A percentile compares a stretch with the other conserved stretches of the same genome.
Conservation (phyloP, 2,113 vertebrate genomes). For the Pteropus alecto region DNA sequence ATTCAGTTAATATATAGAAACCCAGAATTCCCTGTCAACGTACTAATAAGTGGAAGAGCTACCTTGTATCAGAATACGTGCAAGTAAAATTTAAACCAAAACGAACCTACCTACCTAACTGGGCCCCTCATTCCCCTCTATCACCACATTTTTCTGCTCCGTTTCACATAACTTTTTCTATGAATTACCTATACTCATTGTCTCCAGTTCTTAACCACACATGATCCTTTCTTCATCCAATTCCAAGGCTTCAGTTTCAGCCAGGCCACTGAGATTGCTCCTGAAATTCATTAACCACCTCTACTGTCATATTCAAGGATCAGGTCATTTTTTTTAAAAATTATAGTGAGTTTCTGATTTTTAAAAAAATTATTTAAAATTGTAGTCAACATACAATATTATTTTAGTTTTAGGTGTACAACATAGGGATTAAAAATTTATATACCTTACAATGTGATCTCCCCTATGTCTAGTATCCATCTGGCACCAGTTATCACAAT, state of each 20-base stretch:
- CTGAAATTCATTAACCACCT: neutral
- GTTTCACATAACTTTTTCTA: neutral
- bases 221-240: neutral
- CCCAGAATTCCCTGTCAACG: neutral
- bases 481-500: no score
- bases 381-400: neutral
- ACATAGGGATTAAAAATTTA: neutral
- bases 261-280: neutral
- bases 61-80: neutral
- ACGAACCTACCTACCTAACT: neutral
- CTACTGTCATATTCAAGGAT: neutral
- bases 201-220: neutral
- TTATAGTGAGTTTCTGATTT: neutral
- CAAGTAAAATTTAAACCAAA: constrained; percentile 14
- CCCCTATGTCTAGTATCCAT: no score
- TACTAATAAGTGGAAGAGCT: neutral
- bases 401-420: neutral
- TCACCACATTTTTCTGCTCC: neutral
- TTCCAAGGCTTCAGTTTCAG: neutral
- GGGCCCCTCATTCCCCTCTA: neutral
- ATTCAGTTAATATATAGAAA: neutral
- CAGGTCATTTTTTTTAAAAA: neutral
- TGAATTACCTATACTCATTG: neutral
- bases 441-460: no score
- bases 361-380: neutral